Conservation (phyloP, 1,140 invertebrate genomes). For the Lerema accius region DNA sequence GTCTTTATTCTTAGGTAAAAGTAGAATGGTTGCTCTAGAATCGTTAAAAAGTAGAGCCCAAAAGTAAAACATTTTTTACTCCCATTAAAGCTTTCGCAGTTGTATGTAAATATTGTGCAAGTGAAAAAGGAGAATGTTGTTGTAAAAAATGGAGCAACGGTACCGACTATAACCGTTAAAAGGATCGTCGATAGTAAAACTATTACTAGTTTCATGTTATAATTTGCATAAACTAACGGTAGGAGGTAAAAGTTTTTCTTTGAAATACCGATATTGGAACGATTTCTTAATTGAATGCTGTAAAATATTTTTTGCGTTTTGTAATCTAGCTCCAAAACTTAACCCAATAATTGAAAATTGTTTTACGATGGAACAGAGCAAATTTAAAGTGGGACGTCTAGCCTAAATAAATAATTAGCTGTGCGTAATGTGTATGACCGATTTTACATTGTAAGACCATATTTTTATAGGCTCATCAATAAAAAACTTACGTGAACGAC, state of each 20-base stretch:
- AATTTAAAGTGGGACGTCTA: too few relatives aligned
- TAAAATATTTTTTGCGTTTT: too few relatives aligned
- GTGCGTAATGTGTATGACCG: too few relatives aligned
- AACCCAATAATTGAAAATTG: too few relatives aligned
- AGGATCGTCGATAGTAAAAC: constrained; percentile 19
- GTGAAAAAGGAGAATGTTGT: constrained; percentile 32
- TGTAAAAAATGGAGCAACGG: constrained; percentile 41
- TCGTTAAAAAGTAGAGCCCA: constrained; percentile 62
- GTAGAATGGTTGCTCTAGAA: constrained; percentile 44
- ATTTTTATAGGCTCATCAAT: too few relatives aligned
- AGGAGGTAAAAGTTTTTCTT: neutral
- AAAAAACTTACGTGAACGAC: too few relatives aligned
- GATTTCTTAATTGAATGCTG: too few relatives aligned
- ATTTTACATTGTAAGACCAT: too few relatives aligned
- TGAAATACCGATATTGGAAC: constrained; percentile 6
- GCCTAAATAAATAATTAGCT: too few relatives aligned
- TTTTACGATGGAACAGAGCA: too few relatives aligned
- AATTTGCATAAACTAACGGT: constrained; percentile 23
- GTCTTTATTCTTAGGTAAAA: constrained; percentile 54
- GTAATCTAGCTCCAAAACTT: too few relatives aligned
- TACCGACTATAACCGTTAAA: constrained; percentile 14
- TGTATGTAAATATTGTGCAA: constrained; percentile 45
- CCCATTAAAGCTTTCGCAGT: constrained; percentile 48
- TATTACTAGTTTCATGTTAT: constrained; percentile 11
- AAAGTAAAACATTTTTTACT: constrained; percentile 55